These are phyloP conservation scores for Tragelaphus buxtoni DNA, from an alignment of 2,113 vertebrate genomes.

Conservation along the genomic window DNA sequence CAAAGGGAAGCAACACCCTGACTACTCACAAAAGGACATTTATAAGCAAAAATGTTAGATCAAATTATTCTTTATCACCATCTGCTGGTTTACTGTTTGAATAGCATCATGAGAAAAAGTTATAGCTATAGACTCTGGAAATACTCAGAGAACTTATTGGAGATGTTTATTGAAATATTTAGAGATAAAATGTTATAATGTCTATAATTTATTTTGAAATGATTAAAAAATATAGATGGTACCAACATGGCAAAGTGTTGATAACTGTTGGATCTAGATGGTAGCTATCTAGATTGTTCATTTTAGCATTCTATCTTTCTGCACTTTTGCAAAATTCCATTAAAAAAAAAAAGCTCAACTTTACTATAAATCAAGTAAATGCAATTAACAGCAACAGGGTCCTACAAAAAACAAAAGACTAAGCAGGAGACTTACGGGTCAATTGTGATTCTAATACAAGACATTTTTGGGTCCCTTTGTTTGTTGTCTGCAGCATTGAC, in stretches of 20 bases:
- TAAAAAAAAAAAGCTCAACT: neutral
- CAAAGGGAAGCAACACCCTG: neutral
- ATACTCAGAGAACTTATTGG: neutral
- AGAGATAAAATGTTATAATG: neutral
- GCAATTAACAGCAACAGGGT: neutral
- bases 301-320: conserved; percentile 34
- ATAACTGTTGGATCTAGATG: neutral
- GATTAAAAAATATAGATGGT: neutral
- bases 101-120: conserved; percentile 26
- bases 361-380: neutral
- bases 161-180: neutral
- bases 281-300: neutral
- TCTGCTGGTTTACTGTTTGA: conserved; percentile 51
- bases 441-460: conserved; percentile 93
- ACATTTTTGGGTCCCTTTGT: conserved; percentile 95
- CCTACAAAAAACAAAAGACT: neutral
- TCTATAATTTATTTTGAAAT: conserved; percentile 29
- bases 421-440: conserved; percentile 89
- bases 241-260: neutral
- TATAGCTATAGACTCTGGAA: neutral
- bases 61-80: conserved; percentile 54
- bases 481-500: conserved; percentile 99
- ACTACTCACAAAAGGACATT: neutral
- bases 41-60: conserved; percentile 13
- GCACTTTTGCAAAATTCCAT: neutral